Conservation (phyloP, 2,113 vertebrate genomes). For the Syrrhaptes paradoxus region DNA sequence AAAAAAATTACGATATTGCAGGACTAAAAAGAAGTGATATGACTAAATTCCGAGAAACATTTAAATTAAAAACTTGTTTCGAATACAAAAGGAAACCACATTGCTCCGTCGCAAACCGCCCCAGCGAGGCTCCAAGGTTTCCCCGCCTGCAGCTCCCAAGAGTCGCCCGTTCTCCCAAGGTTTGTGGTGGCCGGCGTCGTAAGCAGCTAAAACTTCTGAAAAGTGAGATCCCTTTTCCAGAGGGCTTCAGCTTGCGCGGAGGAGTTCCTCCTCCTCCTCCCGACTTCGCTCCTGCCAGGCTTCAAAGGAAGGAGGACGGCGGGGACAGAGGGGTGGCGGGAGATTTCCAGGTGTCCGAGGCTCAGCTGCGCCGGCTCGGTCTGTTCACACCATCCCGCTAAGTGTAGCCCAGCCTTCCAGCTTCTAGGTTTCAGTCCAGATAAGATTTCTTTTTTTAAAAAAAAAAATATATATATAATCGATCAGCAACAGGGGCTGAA, state of each 20-base stretch:
- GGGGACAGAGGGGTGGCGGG: background rate
- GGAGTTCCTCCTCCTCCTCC: background rate
- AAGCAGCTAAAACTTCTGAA: background rate
- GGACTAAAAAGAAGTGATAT: background rate
- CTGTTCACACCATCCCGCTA: background rate
- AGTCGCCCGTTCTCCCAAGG: background rate
- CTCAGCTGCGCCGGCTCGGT: background rate
- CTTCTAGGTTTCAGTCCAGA: background rate
- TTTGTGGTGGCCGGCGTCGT: rapidly evolving
- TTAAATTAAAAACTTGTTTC: background rate
- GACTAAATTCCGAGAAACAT: background rate
- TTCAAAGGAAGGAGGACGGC: background rate
- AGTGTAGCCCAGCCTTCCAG: background rate
- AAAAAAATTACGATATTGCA: background rate
- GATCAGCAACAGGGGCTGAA: background rate
- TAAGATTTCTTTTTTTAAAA: background rate
- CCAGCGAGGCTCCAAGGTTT: background rate
- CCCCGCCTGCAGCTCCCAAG: background rate
- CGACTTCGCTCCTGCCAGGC: background rate
- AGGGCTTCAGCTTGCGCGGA: background rate
- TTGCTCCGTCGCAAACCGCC: background rate
- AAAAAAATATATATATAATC: background rate
- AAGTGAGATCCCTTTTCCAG: background rate
- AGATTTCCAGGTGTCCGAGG: background rate
- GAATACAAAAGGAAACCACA: background rate